These are phyloP conservation scores for Bicyclus anynana DNA, from an alignment of 1,140 invertebrate genomes.

Conservation along the genomic window DNA sequence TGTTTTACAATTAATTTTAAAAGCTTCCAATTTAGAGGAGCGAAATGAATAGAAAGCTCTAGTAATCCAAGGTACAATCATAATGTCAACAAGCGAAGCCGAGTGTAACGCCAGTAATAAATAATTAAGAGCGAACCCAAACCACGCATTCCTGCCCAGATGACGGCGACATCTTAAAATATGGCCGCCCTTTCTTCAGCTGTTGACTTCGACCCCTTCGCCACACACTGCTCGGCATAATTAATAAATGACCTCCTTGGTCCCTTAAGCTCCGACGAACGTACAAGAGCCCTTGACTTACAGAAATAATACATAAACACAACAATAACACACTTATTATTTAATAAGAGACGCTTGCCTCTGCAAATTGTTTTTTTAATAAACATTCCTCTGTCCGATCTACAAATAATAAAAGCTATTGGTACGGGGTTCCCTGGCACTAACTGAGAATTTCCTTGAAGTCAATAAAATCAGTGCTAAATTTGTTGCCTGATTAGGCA, in stretches of 20 bases:
- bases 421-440: too few relatives aligned
- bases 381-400: too few relatives aligned
- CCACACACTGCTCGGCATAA: slow-evolving; percentile 54
- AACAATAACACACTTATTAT: background rate
- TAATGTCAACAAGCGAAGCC: slow-evolving; percentile 22
- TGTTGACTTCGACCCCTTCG: slow-evolving; percentile 47
- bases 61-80: slow-evolving; percentile 1
- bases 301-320: background rate
- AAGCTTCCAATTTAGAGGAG: too few relatives aligned
- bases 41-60: too few relatives aligned
- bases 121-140: slow-evolving; percentile 49
- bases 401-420: too few relatives aligned
- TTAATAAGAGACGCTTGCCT: too few relatives aligned
- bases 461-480: too few relatives aligned
- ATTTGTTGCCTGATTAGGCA: too few relatives aligned
- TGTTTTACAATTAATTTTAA: too few relatives aligned
- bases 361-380: too few relatives aligned
- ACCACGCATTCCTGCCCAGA: slow-evolving; percentile 63
- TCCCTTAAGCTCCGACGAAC: slow-evolving; percentile 37
- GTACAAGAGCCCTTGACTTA: background rate
- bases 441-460: too few relatives aligned
- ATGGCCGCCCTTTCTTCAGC: slow-evolving; percentile 68
- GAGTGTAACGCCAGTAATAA: slow-evolving; percentile 42
- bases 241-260: slow-evolving; percentile 69
- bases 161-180: slow-evolving; percentile 72